Percentiles rank a stretch among this genome's conserved stretches.
Conservation (phyloP, 2,888 invertebrate species). For the Teleiodes luculella region DNA sequence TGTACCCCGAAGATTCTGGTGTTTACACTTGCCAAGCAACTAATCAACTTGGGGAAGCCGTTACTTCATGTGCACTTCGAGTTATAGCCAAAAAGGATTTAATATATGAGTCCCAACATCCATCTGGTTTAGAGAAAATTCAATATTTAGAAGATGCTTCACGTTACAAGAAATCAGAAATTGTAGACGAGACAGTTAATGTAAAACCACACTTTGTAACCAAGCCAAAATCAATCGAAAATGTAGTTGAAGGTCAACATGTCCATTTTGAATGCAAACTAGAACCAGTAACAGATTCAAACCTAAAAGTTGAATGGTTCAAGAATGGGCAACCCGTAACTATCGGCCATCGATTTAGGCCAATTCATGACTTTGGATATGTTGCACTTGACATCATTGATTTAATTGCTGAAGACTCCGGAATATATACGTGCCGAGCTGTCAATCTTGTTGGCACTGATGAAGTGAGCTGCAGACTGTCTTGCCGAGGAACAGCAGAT, state of each 20-base stretch:
- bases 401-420: conserved; percentile 96
- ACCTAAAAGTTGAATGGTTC: conserved; percentile 97
- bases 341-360: conserved; percentile 95
- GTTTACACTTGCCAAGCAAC: conserved; percentile 97
- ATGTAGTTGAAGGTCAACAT: conserved; percentile 92
- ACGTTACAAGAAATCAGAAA: conserved; percentile 88
- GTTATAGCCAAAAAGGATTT: conserved; percentile 94
- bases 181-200: conserved; percentile 89
- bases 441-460: conserved; percentile 93
- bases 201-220: conserved; percentile 91
- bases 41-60: conserved; percentile 96
- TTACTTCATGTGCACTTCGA: conserved; percentile 93
- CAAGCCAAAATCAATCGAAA: conserved; percentile 90
- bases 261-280: conserved; percentile 99
- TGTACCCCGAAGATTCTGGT: conserved; percentile 98
- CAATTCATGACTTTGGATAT: conserved; percentile 98
- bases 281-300: conserved; percentile 97
- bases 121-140: conserved; percentile 93
- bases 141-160: conserved; percentile 93
- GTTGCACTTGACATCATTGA: conserved; percentile 98
- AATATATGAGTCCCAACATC: conserved; percentile 92
- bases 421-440: conserved; percentile 95
- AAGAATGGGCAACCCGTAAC: conserved; percentile 96
- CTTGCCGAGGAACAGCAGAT: conserved; percentile 87
- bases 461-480: conserved; percentile 86